These are phyloP conservation scores for Serripes groenlandicus DNA, from an alignment of 2,888 invertebrate genomes.

Conservation along the genomic window DNA sequence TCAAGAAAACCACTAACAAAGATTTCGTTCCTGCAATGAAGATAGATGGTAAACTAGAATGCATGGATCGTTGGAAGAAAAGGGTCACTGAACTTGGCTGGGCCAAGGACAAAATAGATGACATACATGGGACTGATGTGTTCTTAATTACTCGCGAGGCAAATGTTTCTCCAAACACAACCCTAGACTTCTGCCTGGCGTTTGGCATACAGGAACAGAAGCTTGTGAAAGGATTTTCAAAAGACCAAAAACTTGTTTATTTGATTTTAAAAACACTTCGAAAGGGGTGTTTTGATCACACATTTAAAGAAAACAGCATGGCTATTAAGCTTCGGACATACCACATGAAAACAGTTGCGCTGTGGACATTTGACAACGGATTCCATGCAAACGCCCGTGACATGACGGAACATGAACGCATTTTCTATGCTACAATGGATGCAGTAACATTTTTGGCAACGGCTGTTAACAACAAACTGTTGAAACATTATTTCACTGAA, in stretches of 20 bases:
- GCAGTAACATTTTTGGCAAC: too few species aligned
- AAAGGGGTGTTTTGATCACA: slow-evolving; percentile 37
- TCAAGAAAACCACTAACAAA: slow-evolving; percentile 47
- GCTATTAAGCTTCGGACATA: slow-evolving; percentile 32
- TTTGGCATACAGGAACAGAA: slow-evolving; percentile 64
- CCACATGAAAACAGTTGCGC: slow-evolving; percentile 6
- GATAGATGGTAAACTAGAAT: slow-evolving; percentile 49
- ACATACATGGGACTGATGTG: slow-evolving; percentile 53
- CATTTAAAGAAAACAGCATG: background rate
- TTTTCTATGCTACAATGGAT: background rate
- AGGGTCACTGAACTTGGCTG: background rate
- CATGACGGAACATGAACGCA: background rate
- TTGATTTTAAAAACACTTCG: slow-evolving; percentile 59
- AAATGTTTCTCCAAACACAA: slow-evolving; percentile 32
- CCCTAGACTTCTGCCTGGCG: slow-evolving; percentile 62
- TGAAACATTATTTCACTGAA: slow-evolving; percentile 2
- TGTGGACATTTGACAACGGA: background rate
- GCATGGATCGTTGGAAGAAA: slow-evolving; percentile 51
- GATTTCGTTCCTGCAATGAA: slow-evolving; percentile 67
- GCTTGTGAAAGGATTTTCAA: slow-evolving; percentile 40
- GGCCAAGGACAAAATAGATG: slow-evolving; percentile 18
- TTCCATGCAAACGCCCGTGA: background rate
- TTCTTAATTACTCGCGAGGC: slow-evolving; percentile 63
- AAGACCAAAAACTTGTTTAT: slow-evolving; percentile 47
- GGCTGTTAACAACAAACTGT: background rate